Conservation (phyloP, 1,140 invertebrate genomes). For the Drosophila subobscura region DNA sequence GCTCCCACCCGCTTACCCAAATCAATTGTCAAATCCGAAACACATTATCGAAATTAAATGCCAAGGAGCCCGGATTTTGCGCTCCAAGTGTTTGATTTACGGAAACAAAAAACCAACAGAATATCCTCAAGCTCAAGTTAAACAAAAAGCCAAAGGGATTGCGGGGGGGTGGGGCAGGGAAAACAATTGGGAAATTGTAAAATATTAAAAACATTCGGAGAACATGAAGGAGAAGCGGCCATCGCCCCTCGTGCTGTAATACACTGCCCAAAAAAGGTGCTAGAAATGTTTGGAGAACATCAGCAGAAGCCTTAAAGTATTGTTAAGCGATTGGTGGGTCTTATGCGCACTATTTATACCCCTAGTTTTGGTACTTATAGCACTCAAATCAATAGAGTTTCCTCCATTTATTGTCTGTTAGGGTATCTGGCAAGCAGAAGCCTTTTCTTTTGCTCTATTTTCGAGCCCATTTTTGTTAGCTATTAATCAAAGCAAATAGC, state of each 20-base stretch:
- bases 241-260: too few species aligned
- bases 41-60: slow-evolving; percentile 49
- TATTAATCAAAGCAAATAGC: slow-evolving; percentile 66
- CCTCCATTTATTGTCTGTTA: too few species aligned
- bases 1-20: background rate
- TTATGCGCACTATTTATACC: too few species aligned
- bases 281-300: too few species aligned
- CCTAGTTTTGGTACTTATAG: too few species aligned
- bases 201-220: slow-evolving; percentile 39
- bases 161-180: background rate
- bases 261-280: too few species aligned
- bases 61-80: background rate
- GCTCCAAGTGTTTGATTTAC: slow-evolving; percentile 3
- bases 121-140: slow-evolving; percentile 6
- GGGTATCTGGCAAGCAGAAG: background rate
- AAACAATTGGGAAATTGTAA: slow-evolving; percentile 31
- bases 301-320: too few species aligned
- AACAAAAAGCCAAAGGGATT: slow-evolving; percentile 4
- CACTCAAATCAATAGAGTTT: too few species aligned
- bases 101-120: background rate
- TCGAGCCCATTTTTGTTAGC: slow-evolving; percentile 31
- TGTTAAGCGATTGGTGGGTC: too few species aligned
- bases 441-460: slow-evolving; percentile 4
- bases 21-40: slow-evolving; percentile 28
- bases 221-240: too few species aligned